A percentile compares a stretch with the other conserved stretches of the same genome.
phyloP scores from a whole-genome alignment of 2,113 vertebrate genomes.

The Oriolus oriolus region DNA sequence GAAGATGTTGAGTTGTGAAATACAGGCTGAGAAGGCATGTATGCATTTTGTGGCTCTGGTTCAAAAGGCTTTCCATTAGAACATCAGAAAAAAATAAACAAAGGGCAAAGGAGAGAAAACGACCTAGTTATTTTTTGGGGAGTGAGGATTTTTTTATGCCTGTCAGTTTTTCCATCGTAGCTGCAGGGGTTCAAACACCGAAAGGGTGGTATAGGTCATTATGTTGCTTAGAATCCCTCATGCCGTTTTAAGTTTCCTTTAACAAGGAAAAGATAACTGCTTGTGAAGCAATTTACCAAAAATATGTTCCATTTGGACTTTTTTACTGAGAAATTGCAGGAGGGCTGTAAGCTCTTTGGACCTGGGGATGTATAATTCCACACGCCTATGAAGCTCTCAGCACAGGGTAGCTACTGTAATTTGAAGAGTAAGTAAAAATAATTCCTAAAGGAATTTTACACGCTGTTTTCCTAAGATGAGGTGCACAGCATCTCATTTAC shows the following conservation, averaged over 20 bases:
- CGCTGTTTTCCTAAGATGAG: neutral
- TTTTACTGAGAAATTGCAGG: neutral
- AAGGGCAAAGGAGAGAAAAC: neutral
- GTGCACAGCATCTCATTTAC: neutral
- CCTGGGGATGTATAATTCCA: neutral
- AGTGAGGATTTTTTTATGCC: neutral
- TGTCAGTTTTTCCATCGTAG: neutral
- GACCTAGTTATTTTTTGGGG: neutral
- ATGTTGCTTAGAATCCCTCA: neutral
- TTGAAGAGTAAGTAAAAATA: slow-evolving; percentile 24
- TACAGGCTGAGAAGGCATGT: neutral
- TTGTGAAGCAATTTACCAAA: slow-evolving; percentile 11
- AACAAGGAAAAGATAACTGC: slow-evolving; percentile 3
- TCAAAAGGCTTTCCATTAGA: slow-evolving; percentile 12
- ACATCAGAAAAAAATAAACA: neutral
- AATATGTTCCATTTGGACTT: neutral
- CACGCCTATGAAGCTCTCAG: neutral
- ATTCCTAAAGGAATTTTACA: slow-evolving; percentile 15
- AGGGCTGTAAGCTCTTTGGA: slow-evolving; percentile 4
- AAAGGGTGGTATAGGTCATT: neutral
- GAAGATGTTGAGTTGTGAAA: neutral
- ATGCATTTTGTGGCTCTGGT: neutral
- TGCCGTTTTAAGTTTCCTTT: neutral
- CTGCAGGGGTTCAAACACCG: accelerated
- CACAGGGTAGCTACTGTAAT: neutral